Percentiles rank a stretch among this genome's conserved stretches.
Evolutionary conservation across 2,113 vertebrate genomes (phyloP).

Genomic region (Poicephalus meyeri): DNA sequence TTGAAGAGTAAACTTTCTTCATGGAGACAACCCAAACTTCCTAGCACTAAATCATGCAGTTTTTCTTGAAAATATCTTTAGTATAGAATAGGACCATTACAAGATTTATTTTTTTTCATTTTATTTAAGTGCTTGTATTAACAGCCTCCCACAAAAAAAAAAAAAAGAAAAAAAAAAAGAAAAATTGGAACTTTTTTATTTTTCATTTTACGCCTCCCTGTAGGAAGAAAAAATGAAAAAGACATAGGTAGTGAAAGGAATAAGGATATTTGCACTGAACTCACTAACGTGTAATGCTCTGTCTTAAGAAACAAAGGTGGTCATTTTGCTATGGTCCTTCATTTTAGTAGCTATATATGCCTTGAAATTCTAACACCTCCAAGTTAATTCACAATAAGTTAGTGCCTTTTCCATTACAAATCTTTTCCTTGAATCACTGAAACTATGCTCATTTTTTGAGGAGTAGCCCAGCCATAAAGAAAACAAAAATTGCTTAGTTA

Average conservation of each 20-base stretch:
- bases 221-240: background rate
- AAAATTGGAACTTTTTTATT: background rate
- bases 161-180: background rate
- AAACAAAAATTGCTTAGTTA: background rate
- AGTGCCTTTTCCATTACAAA: background rate
- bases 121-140: background rate
- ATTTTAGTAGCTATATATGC: background rate
- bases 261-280: background rate
- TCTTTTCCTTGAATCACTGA: background rate
- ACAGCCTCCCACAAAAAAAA: too few species aligned
- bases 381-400: background rate
- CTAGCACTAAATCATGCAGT: background rate
- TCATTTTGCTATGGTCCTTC: background rate
- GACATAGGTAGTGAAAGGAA: background rate
- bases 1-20: background rate
- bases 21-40: background rate
- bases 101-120: background rate
- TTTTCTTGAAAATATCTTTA: background rate
- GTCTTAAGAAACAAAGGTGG: background rate
- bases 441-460: background rate
- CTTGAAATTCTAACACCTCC: background rate
- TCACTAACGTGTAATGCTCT: background rate
- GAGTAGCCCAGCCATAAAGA: background rate
- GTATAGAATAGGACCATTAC: background rate
- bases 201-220: background rate